Evolutionary conservation across 2,797 vertebrate species (phyloP).

Genomic region (Sternotherus odoratus): DNA sequence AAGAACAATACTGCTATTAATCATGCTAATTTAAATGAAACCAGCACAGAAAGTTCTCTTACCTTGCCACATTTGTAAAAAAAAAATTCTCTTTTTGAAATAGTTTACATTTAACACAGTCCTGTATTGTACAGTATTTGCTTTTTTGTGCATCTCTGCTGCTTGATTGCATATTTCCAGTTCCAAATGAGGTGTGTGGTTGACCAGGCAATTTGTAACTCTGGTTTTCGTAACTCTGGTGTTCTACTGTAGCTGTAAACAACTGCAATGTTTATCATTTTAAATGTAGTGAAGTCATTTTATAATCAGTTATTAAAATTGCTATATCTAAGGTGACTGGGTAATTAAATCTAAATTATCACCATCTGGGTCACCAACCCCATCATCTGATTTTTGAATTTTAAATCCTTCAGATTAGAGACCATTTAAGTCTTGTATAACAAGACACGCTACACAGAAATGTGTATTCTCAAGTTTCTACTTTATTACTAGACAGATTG

Average conservation of each 20-base stretch:
- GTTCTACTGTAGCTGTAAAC: not conserved
- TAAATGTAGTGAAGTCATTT: not conserved
- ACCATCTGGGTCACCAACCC: not conserved
- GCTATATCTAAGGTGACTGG: not conserved
- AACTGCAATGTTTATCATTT: not conserved
- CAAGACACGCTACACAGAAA: not conserved
- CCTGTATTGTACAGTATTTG: not conserved
- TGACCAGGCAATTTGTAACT: not conserved
- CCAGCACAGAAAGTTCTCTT: not conserved
- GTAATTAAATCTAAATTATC: not conserved
- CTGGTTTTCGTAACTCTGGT: not conserved
- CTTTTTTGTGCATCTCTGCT: not conserved
- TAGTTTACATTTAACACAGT: not conserved
- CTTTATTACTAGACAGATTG: not conserved
- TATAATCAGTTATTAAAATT: not conserved
- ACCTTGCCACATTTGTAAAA: not conserved
- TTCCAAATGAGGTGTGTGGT: not conserved
- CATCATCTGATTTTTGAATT: not conserved
- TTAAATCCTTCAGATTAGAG: not conserved
- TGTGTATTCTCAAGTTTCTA: not conserved
- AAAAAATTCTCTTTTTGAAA: too few species aligned
- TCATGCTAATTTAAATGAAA: not conserved
- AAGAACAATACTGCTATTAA: not conserved
- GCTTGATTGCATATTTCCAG: not conserved
- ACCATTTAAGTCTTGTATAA: too few species aligned